These are phyloP conservation scores for Clitarchus hookeri DNA, from an alignment of 2,888 invertebrate genomes.

Conservation along the genomic window DNA sequence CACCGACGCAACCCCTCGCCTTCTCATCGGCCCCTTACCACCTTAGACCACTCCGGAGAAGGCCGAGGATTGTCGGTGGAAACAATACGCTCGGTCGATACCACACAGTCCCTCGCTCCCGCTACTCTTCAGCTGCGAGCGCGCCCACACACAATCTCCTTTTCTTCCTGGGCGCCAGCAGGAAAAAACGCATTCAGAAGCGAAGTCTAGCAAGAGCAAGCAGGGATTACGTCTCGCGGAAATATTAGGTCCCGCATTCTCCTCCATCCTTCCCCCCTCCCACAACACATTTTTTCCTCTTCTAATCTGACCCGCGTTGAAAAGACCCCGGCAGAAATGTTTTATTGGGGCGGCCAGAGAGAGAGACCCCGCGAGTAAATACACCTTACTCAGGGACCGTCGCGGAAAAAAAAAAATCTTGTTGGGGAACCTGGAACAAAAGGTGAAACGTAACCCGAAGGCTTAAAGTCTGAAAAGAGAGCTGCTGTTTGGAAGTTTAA, in stretches of 20 bases:
- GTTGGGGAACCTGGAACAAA: neutral
- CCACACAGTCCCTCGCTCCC: too few species aligned
- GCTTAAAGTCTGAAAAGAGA: neutral
- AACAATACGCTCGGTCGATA: too few species aligned
- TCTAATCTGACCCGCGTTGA: neutral
- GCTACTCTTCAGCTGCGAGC: too few species aligned
- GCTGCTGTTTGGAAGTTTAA: neutral
- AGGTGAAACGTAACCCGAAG: neutral
- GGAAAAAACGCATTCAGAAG: neutral
- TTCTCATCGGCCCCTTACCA: too few species aligned
- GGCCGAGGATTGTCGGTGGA: too few species aligned
- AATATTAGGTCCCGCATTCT: neutral
- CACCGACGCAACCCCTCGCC: too few species aligned
- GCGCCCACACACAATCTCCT: too few species aligned
- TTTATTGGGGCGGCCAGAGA: neutral
- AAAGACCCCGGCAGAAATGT: neutral
- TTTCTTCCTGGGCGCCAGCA: too few species aligned
- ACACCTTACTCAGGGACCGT: neutral
- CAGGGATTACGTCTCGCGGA: neutral
- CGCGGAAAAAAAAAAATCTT: neutral
- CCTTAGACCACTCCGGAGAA: too few species aligned
- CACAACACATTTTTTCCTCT: neutral
- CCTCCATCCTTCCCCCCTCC: too few species aligned
- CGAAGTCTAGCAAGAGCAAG: neutral
- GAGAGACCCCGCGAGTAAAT: neutral